Evolutionary conservation across 2,113 vertebrate species (phyloP), one percentile per base, ranked within the genome.

Genomic region (Python bivittatus): DNA sequence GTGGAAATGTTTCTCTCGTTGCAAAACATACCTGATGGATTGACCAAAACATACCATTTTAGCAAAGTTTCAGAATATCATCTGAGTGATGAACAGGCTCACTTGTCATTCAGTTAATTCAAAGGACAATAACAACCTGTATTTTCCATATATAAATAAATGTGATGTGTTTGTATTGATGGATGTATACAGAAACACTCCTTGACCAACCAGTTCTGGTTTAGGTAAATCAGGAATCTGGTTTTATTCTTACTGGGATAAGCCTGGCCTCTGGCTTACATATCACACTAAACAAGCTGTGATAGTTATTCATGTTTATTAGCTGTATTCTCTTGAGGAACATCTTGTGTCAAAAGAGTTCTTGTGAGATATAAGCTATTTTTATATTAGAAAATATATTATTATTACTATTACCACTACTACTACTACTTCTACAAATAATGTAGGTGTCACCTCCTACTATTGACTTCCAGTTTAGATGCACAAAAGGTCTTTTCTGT

Each of bases 1-100:
- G 33, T 98, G 98, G 96, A 98, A 98, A 96, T 99, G 99, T 94
- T 99, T 99, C 52, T 99, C 99, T 72, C 98, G 97, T 94, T 99
- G 96, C 95, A 99, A 97, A 25, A 98, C 56, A 0, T 98, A 98
- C 92, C 99, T 99, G 96, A 96, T 92, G 56, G 54, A 38, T 6
- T 84, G 72, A 84, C 9, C 54, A 53, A 92, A 89, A 84, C 5
- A 8, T 13, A 58, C 86, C 38, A 33, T 25, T 68, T 60, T 23
- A 52, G 15, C 54, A 48, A 13, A 89, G 22, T 15, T 25, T 53
- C 48, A 33, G 11, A 61, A 60, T 38, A 8, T 25, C 8, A 86
- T 72, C 8, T n/a, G 44, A 27, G 38, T 33, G 38, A n/a, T 85
- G 42, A 29, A 57, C 11, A 90, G 6, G 42, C 17, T 54, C 52